These are phyloP conservation scores for Hyaena hyaena DNA, from an alignment of 2,113 vertebrate genomes.

Conservation along the genomic window DNA sequence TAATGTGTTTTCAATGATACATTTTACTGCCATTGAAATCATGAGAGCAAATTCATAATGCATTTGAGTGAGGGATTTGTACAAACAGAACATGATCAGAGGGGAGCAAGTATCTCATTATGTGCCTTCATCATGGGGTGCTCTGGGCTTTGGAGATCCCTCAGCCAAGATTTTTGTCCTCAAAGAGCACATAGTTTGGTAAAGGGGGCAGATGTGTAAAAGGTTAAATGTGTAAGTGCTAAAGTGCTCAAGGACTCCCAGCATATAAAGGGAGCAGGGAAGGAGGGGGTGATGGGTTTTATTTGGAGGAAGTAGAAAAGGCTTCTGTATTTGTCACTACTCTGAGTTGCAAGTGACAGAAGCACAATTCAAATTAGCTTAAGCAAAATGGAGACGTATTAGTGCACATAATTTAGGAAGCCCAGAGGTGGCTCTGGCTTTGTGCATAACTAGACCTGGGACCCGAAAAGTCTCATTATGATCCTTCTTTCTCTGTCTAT, in stretches of 20 bases:
- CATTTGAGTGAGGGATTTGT: neutral
- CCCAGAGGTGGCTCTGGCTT: neutral
- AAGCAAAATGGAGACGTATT: neutral
- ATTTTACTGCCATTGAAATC: constrained; percentile 26
- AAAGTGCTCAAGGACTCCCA: neutral
- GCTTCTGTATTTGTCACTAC: neutral
- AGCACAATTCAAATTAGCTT: neutral
- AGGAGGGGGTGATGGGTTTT: neutral
- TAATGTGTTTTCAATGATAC: constrained; percentile 33
- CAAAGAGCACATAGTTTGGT: neutral
- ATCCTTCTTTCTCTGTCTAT: neutral
- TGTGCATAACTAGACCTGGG: neutral
- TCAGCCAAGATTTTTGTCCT: neutral
- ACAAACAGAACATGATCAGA: neutral
- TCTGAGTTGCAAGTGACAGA: neutral
- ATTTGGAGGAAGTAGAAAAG: neutral
- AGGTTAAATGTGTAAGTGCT: neutral
- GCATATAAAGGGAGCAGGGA: neutral
- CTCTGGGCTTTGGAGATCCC: neutral
- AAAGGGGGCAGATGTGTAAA: neutral
- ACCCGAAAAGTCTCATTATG: neutral
- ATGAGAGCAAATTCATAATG: neutral
- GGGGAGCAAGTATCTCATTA: neutral
- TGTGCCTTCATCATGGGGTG: accelerated
- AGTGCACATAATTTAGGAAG: neutral